These are phyloP conservation scores for Rhyacophila evoluta DNA, from an alignment of 2,888 invertebrate genomes.

Conservation along the genomic window DNA sequence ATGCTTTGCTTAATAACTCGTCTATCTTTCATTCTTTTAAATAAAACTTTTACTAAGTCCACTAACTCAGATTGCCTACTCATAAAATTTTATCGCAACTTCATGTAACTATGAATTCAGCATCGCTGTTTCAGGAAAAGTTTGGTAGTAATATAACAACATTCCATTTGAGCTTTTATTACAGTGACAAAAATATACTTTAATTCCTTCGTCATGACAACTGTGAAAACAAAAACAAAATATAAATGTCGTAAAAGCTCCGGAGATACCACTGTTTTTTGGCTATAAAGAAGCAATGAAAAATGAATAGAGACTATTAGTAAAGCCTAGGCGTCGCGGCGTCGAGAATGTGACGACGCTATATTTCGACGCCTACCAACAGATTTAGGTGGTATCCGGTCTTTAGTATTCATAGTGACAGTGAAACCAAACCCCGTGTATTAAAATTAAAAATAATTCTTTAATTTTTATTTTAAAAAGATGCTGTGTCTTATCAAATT, in stretches of 20 bases:
- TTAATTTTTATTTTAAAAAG: too few species aligned
- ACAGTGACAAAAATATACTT: conserved; percentile 34
- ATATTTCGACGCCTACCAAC: conserved; percentile 39
- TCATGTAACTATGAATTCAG: not conserved
- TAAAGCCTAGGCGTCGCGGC: conserved; percentile 33
- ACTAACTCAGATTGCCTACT: not conserved
- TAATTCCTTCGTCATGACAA: conserved; percentile 29
- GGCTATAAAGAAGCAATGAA: conserved; percentile 50
- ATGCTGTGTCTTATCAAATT: too few species aligned
- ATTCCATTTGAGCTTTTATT: conserved; percentile 16
- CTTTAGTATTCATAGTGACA: conserved; percentile 25
- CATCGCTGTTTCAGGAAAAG: not conserved
- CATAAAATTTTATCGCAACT: conserved; percentile 1
- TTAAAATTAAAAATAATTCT: too few species aligned
- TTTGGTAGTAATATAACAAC: not conserved
- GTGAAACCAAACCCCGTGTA: not conserved
- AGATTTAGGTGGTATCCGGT: conserved; percentile 44
- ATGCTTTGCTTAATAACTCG: too few species aligned
- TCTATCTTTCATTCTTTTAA: not conserved
- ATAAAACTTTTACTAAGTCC: not conserved
- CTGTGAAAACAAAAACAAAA: conserved; percentile 36
- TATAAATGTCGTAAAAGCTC: conserved; percentile 4
- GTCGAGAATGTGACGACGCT: conserved; percentile 40
- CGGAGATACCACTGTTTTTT: conserved; percentile 33
- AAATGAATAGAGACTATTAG: conserved; percentile 50